phyloP scores from a whole-genome alignment of 2,113 vertebrate species.

The Festucalex cinctus region DNA sequence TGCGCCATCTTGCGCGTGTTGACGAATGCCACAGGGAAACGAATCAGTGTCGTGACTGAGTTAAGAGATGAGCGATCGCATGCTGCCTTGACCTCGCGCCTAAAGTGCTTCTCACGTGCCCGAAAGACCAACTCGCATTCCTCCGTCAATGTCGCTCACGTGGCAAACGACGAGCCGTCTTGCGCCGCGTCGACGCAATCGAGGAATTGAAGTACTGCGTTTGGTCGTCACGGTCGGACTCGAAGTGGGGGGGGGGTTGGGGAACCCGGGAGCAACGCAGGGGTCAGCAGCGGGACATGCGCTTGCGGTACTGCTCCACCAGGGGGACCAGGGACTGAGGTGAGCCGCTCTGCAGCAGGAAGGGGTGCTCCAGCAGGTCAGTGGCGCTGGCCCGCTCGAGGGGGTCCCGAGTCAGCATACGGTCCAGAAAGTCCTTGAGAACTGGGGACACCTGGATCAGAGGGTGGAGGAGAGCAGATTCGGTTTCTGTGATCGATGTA shows the following conservation, averaged over 20 bases:
- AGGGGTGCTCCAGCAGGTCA: constrained; percentile 93
- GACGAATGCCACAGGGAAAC: constrained; percentile 36
- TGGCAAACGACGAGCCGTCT: constrained; percentile 36
- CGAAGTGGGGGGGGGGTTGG: constrained; percentile 14
- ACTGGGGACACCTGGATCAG: constrained; percentile 87
- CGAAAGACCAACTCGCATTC: constrained; percentile 28
- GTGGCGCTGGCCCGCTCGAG: constrained; percentile 88
- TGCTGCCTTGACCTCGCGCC: constrained; percentile 60
- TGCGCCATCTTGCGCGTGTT: constrained; percentile 43
- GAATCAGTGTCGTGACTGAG: constrained; percentile 28
- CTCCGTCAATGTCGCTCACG: constrained; percentile 18
- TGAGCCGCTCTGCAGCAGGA: constrained; percentile 92
- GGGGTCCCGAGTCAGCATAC: constrained; percentile 90
- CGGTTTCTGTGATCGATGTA: not conserved
- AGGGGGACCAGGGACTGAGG: constrained; percentile 94
- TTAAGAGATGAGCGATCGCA: constrained; percentile 50
- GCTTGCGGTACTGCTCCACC: constrained; percentile 92
- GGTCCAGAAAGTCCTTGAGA: constrained; percentile 92
- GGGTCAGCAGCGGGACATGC: constrained; percentile 79
- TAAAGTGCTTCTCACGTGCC: constrained; percentile 66
- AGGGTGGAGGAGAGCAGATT: not conserved
- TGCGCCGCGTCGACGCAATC: constrained; percentile 35
- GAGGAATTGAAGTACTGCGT: constrained; percentile 30
- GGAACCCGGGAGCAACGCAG: constrained; percentile 7
- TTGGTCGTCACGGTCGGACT: constrained; percentile 36